Evolutionary conservation across 2,888 invertebrate genomes (phyloP), one percentile per base, ranked within the genome.

Genomic region (Argyra leucocephala): DNA sequence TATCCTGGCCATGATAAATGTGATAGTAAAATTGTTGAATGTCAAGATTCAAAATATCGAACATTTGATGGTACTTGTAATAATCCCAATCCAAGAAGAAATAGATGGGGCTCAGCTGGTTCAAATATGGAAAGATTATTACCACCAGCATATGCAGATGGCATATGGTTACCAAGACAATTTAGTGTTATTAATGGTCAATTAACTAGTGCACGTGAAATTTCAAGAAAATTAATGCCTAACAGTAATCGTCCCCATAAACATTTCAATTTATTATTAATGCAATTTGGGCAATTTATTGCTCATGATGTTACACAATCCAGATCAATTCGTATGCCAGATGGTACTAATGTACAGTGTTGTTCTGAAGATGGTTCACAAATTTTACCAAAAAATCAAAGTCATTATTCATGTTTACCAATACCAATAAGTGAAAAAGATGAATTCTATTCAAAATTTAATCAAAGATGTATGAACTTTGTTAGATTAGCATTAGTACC

Each of bases 41-140:
- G 87, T 70, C 77, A 80, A 0, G 67, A 72, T 12, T 76, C 74
- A 15, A 85, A 83, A 64, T 92, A 89, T 77, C 83, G 93, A 65
- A 84, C 84, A 2, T 78, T 88, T 22, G 90, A 91, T 73, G 95
- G 95, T 0, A 85, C 88, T 15, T 96, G 95, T 76, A 95, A 93
- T 78, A 94, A 93, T 78, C 82, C 83, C 15, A 18, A 72, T 67
- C 69, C 75, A 0, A 69, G 71, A 4, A 75, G 74, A 22, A 70
- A 75, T 0, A 69, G 72, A 31, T 90, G 90, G 89, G 95, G 95
- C 3, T 82, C 85, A 22, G 82, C 84, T 10, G 80, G 85, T 63
- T 84, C 87, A 22, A 84, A 86, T 1, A 87, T 83, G 74, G 83
- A 87, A 68, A 83, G 88, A 68, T 76, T 89, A 0, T 75, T 89